Evolutionary conservation across 2,113 vertebrate species (phyloP), one percentile per base, ranked within the genome.

Genomic region (Litocranius walleri): DNA sequence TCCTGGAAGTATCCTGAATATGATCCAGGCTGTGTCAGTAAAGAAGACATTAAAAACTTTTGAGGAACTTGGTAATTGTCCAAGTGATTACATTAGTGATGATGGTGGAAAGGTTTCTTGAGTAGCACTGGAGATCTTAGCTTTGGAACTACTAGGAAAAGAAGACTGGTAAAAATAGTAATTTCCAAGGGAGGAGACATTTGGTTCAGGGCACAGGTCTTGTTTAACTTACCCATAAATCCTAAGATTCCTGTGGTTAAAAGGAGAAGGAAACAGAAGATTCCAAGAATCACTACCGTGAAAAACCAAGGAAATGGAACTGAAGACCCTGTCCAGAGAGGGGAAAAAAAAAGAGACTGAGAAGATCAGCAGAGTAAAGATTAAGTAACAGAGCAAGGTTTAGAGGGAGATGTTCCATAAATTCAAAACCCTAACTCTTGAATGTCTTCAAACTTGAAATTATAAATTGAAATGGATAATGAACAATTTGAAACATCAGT

Each of bases 151-250:
- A 19, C 6, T 9, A 61, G 59, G 29, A 43, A 33, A 56, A 43
- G 36, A 71, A 87, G 17, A 61, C 2, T 30, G 71, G 13, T 43
- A 50, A 78, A 90, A 50, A 52, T 19, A 77, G 4, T 45, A 45
- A 30, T 56, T 83, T 1, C 36, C 86, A 74, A 81, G 48, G 17
- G 4, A 30, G 7, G 19, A 45, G 17, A 62, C 33, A 21, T 21
- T 25, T 88, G 6, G 7, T 15, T 88, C 30, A 59, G 30, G 9
- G 4, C 25, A 50, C 33, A 36, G 3, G 23, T 11, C 3, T 67
- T 59, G 40, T 61, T 61, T 6, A 67, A 94, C 97, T 96, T 94
- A 97, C 95, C 88, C 13, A 3, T 67, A n/a, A 27, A 50, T 89
- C 83, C 67, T n/a, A 94, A 81, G 52, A 80, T 7, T 85, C 40